Conservation (phyloP, 2,113 vertebrate species). For the Procavia capensis region DNA sequence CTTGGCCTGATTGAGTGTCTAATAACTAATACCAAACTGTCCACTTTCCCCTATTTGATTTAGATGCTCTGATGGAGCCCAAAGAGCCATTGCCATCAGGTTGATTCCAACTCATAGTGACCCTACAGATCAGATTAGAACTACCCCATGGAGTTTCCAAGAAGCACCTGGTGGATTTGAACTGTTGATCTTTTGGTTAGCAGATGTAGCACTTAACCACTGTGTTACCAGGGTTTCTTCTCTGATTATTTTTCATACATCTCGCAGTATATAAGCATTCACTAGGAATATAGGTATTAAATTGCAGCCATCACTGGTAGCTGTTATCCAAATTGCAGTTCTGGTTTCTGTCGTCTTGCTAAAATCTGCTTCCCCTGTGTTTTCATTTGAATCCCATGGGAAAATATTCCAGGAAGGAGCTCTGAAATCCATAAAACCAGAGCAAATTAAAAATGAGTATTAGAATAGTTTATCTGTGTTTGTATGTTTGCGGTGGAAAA, state of each 20-base stretch:
- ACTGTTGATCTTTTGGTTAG: too few species aligned
- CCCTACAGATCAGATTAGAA: too few species aligned
- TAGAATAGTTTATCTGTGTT: too few species aligned
- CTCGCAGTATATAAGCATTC: neutral
- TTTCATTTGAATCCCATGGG: neutral
- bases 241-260: neutral
- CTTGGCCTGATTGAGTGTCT: neutral
- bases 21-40: neutral
- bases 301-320: neutral
- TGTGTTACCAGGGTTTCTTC: too few species aligned
- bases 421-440: neutral
- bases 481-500: neutral
- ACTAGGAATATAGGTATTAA: neutral
- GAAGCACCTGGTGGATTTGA: too few species aligned
- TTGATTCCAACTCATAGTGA: too few species aligned
- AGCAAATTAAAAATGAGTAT: neutral
- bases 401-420: neutral
- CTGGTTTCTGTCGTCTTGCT: neutral
- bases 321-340: neutral
- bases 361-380: neutral
- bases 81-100: too few species aligned
- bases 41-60: neutral
- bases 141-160: too few species aligned
- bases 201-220: too few species aligned
- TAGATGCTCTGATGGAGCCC: neutral